Conservation (phyloP, 2,888 invertebrate genomes). For the Ptilodon capucinus region DNA sequence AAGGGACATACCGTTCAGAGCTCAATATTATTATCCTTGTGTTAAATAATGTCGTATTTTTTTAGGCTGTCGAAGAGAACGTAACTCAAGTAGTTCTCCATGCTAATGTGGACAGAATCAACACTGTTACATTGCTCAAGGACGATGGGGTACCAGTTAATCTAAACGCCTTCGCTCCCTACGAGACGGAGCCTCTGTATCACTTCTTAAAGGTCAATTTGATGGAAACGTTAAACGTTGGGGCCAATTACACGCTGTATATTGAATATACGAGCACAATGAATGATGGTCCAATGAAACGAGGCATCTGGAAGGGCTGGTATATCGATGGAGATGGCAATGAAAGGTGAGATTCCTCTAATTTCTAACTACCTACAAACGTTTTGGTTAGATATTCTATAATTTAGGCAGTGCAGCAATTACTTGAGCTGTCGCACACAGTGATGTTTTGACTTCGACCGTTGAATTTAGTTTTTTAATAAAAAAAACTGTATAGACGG, state of each 20-base stretch:
- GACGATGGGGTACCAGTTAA: constrained; percentile 29
- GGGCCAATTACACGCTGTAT: constrained; percentile 61
- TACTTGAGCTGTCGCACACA: no score
- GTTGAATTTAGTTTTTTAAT: no score
- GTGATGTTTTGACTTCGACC: no score
- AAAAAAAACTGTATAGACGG: no score
- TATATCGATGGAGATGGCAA: constrained; percentile 57
- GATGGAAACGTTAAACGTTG: constrained; percentile 38
- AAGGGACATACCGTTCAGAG: no score
- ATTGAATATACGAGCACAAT: constrained; percentile 76
- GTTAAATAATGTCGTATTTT: constrained; percentile 6
- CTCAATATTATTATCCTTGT: no score
- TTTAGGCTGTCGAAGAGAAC: constrained; percentile 54
- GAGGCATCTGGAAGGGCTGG: constrained; percentile 74
- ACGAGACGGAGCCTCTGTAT: constrained; percentile 56
- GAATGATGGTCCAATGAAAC: constrained; percentile 75
- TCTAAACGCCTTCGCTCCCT: constrained; percentile 27
- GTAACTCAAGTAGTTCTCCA: constrained; percentile 74
- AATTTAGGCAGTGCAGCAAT: no score
- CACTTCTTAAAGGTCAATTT: constrained; percentile 70
- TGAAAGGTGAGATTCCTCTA: constrained; percentile 58
- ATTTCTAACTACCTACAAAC: no score
- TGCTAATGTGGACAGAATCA: constrained; percentile 66
- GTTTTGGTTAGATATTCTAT: no score
- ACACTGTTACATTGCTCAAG: constrained; percentile 33